Evolutionary conservation across 2,797 vertebrate species (phyloP), one percentile per base, ranked within the genome.

Genomic region (Galagoides demidoff): DNA sequence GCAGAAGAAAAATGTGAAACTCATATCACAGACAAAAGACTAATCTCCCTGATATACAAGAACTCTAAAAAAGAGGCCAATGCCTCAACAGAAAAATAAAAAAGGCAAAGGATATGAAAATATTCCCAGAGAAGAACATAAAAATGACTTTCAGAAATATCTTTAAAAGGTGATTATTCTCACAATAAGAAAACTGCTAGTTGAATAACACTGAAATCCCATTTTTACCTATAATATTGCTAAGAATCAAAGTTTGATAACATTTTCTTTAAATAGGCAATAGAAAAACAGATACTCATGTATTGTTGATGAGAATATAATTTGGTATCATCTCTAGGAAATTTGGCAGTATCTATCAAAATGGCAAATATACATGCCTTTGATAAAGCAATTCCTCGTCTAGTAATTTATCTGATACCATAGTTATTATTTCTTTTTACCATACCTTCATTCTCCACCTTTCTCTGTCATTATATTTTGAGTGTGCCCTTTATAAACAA

Each of bases 131-230:
- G 85, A 68, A 90, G 1, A 14, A 31, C 57, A 55, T 39, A 90
- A n/a, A 92, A 93, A 85, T n/a, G 9, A 2, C 22, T 91, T 94
- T 89, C 37, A 93, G 73, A 95, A 82, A 13, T 85, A 25, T 23
- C 34, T 96, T 81, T 90, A 92, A 92, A 93, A 52, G 45, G 19
- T 39, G 45, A 74, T 59, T 81, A 45, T 84, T 89, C 34, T 61
- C 64, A 89, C 6, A 55, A 37, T 71, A 70, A 82, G 45, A 96
- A n/a, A 89, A 95, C 45, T 43, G 16, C 16, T 49, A 79, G 45
- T 57, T 84, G 49, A 79, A 37, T 68, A 73, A 45, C 34, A 43
- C 83, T 20, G 17, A 89, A 94, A 79, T 59, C 59, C 16, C 23
- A 68, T 71, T 88, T 49, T 85, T 85, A 49, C 25, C 64, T 94